Conservation (phyloP, 2,113 vertebrate genomes). For the Motacilla tschutschensis region DNA sequence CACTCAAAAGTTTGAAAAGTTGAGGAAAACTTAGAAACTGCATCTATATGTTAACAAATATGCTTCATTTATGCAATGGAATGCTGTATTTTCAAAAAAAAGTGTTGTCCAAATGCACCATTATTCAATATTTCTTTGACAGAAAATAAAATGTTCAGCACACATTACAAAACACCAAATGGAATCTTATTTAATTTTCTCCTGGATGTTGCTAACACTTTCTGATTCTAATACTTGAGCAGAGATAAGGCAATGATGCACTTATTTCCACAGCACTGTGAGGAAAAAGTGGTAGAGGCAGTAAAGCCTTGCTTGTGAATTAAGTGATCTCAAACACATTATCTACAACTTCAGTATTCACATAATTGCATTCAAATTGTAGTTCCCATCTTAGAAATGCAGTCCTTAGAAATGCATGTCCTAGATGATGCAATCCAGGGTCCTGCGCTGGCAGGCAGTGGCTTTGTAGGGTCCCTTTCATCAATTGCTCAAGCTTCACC, state of each 20-base stretch:
- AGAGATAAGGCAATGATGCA: neutral
- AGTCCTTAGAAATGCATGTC: neutral
- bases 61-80: neutral
- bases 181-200: neutral
- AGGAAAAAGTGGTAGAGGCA: neutral
- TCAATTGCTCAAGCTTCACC: neutral
- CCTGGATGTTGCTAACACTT: neutral
- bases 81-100: neutral
- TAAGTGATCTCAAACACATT: neutral
- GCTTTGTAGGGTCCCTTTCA: neutral
- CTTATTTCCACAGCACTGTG: neutral
- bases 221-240: neutral
- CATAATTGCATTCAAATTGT: neutral
- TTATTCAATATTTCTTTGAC: neutral
- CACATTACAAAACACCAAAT: neutral
- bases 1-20: neutral
- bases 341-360: neutral
- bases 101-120: neutral
- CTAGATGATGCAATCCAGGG: neutral
- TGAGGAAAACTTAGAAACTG: neutral
- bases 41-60: neutral
- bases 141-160: neutral
- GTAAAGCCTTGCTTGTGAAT: neutral
- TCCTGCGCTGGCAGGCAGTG: neutral
- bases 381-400: neutral